These are phyloP conservation scores for Solea solea DNA, from an alignment of 2,113 vertebrate genomes.

Conservation along the genomic window DNA sequence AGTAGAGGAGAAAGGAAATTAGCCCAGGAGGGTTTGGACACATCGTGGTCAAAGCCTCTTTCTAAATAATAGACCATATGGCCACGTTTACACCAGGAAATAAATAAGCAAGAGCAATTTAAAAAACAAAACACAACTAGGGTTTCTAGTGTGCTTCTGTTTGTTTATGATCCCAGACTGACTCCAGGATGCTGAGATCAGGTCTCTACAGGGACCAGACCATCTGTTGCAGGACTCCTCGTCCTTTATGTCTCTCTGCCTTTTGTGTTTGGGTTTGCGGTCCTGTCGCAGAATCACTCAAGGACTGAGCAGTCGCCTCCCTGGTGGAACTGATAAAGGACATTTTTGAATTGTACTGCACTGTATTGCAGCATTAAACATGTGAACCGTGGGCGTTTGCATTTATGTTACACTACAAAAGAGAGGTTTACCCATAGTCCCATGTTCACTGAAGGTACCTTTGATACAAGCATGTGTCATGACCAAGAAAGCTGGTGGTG, in stretches of 20 bases:
- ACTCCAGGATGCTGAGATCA: background rate
- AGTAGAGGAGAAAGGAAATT: background rate
- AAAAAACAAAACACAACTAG: background rate
- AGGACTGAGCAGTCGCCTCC: background rate
- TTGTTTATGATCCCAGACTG: background rate
- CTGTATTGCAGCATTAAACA: background rate
- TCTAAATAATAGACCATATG: constrained; percentile 6
- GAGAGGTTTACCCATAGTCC: too few species aligned
- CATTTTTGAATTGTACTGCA: too few species aligned
- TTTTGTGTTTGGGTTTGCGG: background rate
- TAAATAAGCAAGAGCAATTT: background rate
- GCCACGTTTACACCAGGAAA: background rate
- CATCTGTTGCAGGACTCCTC: background rate
- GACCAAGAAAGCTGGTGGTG: too few species aligned
- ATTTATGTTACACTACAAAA: too few species aligned
- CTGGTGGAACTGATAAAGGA: background rate
- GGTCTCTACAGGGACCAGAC: background rate
- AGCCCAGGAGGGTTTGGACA: background rate
- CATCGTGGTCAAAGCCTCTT: background rate
- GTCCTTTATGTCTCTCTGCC: background rate
- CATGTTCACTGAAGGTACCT: too few species aligned
- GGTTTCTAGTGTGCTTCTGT: background rate
- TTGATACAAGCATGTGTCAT: too few species aligned
- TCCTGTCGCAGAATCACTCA: background rate
- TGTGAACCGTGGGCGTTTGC: background rate